Base-by-base conservation (phyloP, 2,888 invertebrate species). In the Pandemis heparana region DNA sequence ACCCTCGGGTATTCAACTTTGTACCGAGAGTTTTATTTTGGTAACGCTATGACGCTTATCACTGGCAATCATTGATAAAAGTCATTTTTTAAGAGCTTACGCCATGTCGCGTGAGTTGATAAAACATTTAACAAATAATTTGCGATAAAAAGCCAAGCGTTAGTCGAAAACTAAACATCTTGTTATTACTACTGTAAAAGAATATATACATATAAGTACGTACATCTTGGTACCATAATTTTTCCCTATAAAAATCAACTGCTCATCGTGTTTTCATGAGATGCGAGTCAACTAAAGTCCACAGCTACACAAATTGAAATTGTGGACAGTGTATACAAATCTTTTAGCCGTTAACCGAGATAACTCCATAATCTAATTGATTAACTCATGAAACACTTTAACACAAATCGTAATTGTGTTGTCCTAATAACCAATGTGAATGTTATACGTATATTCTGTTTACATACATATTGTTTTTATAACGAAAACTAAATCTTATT, bases 1-100 rank as follows among this genome's bases (percentile, higher is more conserved):
- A 62, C 61, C 53, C 71, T 32, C 9, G 18, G 38, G 16, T 43
- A 43, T 56, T 32, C 41, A 71, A 56, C 23, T 56, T 56, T 56
- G 56, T 56, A 56, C 7, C 8, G 18, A 23, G 23, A 18, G 56
- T 56, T 56, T 23, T 23, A 56, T 23, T 23, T 56, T 56, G 7
- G 18, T 56, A 56, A 23, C 56, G 12, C 9, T 23, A 23, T 23
- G 23, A 12, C 56, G 56, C 56, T 56, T 56, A 56, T 56, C 56
- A 56, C 23, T 56, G 12, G 23, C 23, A 56, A 56, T 56, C 56
- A 56, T 56, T 56, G 56, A 56, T 56, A 56, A 56, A 56, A 56
- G 62, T 18, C 62, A 41, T 8, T 12, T 41, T 41, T 62, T 18
- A 43, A 62, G 41, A 41, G 18, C 41, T 62, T 43, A 62, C 16